phyloP scores from a whole-genome alignment of 2,888 invertebrate genomes.

The Eurois occulta region DNA sequence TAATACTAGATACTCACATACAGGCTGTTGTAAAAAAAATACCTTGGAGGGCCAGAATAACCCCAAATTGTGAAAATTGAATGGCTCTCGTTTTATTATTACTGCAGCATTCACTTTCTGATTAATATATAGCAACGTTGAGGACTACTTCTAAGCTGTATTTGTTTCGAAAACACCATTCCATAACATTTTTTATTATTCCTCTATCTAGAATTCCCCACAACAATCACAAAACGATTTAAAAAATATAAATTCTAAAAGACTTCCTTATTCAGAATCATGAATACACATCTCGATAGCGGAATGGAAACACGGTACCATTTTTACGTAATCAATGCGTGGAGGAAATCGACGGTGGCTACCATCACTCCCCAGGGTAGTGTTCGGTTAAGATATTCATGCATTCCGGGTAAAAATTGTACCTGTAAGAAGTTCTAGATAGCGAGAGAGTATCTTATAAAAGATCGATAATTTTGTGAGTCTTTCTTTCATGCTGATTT shows the following conservation, averaged over 20 bases:
- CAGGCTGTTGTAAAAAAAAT: background rate
- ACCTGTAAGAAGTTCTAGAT: constrained; percentile 54
- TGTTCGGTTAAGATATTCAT: constrained; percentile 67
- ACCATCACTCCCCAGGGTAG: constrained; percentile 59
- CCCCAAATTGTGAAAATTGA: too few species aligned
- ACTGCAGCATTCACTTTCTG: too few species aligned
- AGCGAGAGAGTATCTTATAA: constrained; percentile 18
- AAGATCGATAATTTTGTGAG: constrained; percentile 24
- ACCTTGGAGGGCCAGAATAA: too few species aligned
- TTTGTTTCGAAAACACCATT: too few species aligned
- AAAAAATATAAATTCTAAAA: constrained; percentile 29
- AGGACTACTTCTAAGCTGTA: too few species aligned
- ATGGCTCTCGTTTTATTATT: too few species aligned
- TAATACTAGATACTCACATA: background rate
- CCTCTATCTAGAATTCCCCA: background rate
- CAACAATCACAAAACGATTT: constrained; percentile 35
- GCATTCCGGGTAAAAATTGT: constrained; percentile 57
- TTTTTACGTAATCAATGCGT: constrained; percentile 68
- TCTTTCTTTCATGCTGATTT: background rate
- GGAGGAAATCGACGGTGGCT: constrained; percentile 45
- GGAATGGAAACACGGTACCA: constrained; percentile 50
- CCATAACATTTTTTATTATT: background rate
- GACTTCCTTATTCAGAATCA: constrained; percentile 25
- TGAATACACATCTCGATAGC: constrained; percentile 51
- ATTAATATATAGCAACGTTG: too few species aligned